Evolutionary conservation across 2,113 vertebrate genomes (phyloP), one percentile per base, ranked within the genome.

Genomic region (Ageneiosus marmoratus): DNA sequence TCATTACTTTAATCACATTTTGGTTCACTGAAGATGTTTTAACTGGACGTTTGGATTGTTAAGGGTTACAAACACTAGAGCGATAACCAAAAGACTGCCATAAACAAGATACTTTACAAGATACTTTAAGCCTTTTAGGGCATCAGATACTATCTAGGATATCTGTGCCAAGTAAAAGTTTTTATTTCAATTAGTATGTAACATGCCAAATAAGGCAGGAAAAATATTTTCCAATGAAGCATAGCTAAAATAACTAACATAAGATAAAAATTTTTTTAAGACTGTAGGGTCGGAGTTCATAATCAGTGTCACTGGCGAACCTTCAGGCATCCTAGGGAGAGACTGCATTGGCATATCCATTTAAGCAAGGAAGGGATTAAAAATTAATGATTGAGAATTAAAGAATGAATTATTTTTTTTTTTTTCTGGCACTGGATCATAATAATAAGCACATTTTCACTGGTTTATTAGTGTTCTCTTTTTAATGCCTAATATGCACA

Each of bases 211-310:
- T 16, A 70, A 53, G 51, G 15, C n/a, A 37, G 34, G 7, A 55
- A 16, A 69, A 70, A 37, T 65, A 10, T 67, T 63, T 82, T 15
- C 46, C 29, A 72, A 32, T 69, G 77, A 73, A 10, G 27, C 63
- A 58, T 78, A 69, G 46, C 48, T 13, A 63, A 69, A 77, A 50
- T 11, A 50, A 50, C 48, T 73, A 32, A 41, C 85, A 51, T n/a
- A 78, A 85, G 51, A 41, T 80, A 12, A 70, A n/a, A 5, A 84
- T 29, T 41, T 81, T 27, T 27, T 46, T 34, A 24, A 46, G 22
- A 16, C 87, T 83, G 84, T 11, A 15, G 79, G 86, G 81, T 73
- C 63, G 51, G 80, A 79, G 83, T 86, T 88, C 85, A 89, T 86
- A 87, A 88, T 85, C 86, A 34, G 74, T 69, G 44, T 56, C 56